Base-by-base conservation (phyloP, 37 sponge, comb jelly and placozoan genomes). In the Aplysina aerophoba region DNA sequence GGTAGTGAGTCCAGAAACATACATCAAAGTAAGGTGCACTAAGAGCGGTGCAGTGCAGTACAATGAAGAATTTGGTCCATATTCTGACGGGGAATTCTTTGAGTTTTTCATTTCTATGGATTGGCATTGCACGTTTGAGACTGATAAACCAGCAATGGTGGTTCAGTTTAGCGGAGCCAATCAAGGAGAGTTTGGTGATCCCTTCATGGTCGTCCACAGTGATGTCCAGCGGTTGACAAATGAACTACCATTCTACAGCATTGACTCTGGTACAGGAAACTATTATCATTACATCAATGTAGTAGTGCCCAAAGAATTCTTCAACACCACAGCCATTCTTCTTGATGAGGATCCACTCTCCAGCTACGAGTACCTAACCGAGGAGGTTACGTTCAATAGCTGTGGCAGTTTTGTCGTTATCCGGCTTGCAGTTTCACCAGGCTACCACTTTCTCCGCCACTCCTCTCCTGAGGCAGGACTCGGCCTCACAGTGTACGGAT, bases 101-200 rank as follows among this genome's bases (percentile, higher is more conserved):
- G 53, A 75, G 78, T 41, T 19, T 14, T 40, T 75, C 38, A 8
- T 75, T 21, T 24, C 20, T 41, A 24, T 54, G 1, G 53, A 24
- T 40, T n/a, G 40, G 40, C 41, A 40, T 75, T 36, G 33, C n/a
- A 36, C 33, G 12, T 24, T 75, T 36, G 15, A 38, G 12, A 41
- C 78, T 14, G 12, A 50, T 25, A 75, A 75, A 25, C 78, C 78
- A 2, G 1, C 41, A 22, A 40, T 75, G 54, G 78, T 75, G 25
- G 78, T 50, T 19, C 78, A 75, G 38, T 75, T 75, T 36, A 50
- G 22, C 54, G 37, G 44, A 75, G 20, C 78, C 24, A 75, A 16
- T 21, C 54, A 15, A 25, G 3, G 20, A 8, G 78, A 75, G n/a
- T 19, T 15, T 53, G 78, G 78, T 41, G 78, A 50, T 41, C 78